Evolutionary conservation across 2,113 vertebrate genomes (phyloP), one percentile per base, ranked within the genome.

Genomic region (Brachyistius frenatus): DNA sequence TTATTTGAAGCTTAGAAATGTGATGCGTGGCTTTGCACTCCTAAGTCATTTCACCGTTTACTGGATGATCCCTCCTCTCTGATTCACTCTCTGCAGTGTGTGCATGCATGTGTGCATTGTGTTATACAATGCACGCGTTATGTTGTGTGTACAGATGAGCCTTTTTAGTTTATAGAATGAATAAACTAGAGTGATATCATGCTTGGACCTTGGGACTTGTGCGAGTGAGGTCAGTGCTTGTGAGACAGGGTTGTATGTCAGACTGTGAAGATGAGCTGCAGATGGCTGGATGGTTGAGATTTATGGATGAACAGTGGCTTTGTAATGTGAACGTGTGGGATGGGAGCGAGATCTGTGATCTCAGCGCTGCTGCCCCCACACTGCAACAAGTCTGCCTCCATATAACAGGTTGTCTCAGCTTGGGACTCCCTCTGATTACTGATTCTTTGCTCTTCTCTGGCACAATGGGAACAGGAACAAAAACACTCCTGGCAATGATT

Each of bases 211-310:
- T 7, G n/a, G 39, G 66, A 69, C 46, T 57, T 52, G 64, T 69
- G 78, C 7, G 49, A 79, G 76, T 84, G 83, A 88, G 86, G 80
- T 86, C 83, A 80, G 8, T 55, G 78, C 53, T 83, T 86, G 63
- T 5, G 74, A 84, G 77, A 86, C 62, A 39, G 52, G 82, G 41
- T 74, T 60, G 54, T 71, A 83, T 90, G 86, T 90, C 70, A 46
- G 77, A 47, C 78, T 80, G 85, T 70, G 71, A 71, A 87, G 91
- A 95, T 92, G 84, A 81, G 80, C 85, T 92, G 91, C 93, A 94
- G 93, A 92, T 94, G 92, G 84, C 47, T 61, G 74, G 55, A 87
- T 61, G 58, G 30, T 50, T 72, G 64, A 89, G 86, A 90, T 90
- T 88, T 90, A 89, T 90, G 62, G 85, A 85, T 32, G 76, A 91